Base-by-base conservation (phyloP, 2,113 vertebrate species). In the Rhynchopsitta pachyrhyncha region DNA sequence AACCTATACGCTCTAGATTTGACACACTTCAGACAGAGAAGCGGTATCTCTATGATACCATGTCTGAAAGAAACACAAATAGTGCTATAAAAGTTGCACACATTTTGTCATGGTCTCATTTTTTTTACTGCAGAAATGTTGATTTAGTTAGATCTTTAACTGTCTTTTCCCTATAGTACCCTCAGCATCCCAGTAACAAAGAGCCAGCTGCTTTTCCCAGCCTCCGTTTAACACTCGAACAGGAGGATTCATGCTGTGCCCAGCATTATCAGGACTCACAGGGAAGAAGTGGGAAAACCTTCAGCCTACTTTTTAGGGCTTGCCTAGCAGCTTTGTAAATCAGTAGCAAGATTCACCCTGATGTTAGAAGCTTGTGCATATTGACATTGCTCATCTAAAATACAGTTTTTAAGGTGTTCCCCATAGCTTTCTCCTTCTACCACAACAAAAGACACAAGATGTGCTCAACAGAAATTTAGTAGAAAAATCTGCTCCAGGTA, bases 201-300 rank as follows among this genome's bases (percentile, higher is more conserved):
- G 63, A 88, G 59, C 49, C 82, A 94, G 49, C 71, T 94, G 78
- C 68, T 95, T 93, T 91, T 82, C 70, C 50, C 59, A 94, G 41
- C 53, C 71, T 86, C 41, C 66, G 28, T 89, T 91, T 76, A 92
- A 85, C 37, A 77, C 49, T 53, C 0, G 0, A 77, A 31, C 53
- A 39, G 64, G 50, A 82, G 62, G 29, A 87, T 13, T 77, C 67
- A 16, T 42, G n/a, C 41, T 73, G 53, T 91, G 62, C 44, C 31
- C 52, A 67, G 75, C 42, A 29, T 69, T 73, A 47, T 23, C 6
- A 4, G 42, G n/a, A 37, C 75, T 95, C 67, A 29, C 0, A 1
- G 73, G 46, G 27, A 94, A 73, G 75, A 60, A 82, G 82, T 24
- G 22, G 22, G 47, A 76, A 27, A 62, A 27, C 44, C 7, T 55